Base-by-base conservation (phyloP, 2,113 vertebrate genomes). In the human region DNA sequence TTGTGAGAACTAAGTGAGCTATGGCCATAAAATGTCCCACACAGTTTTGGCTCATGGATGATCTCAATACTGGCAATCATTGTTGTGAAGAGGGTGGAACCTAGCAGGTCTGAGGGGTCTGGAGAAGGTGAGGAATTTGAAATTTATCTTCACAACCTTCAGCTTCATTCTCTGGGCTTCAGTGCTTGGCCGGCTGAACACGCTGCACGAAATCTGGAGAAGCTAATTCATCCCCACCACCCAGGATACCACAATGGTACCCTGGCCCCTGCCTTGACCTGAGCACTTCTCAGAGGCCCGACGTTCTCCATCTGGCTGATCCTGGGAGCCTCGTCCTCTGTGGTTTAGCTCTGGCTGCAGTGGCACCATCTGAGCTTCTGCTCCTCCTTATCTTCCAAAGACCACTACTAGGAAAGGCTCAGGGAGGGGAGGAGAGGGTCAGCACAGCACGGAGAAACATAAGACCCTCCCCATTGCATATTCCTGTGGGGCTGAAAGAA, bases 331-430 rank as follows among this genome's bases (percentile, higher is more conserved):
- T 98, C 98, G 0, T 98, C 97, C 0, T 97, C 95, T 0, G 64
- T 1, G 22, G 92, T 38, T 2, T 73, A 89, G 96, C 98, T 98
- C 3, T 98, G 95, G 96, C 91, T 98, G 40, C 99, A 99, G 73
- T 98, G 98, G 92, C 99, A 99, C 92, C 99, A 98, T 89, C 99
- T 98, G 22, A 97, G 99, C 97, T 99, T 99, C 91, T 99, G 98
- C 89, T 99, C 99, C 82, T 99, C 99, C 90, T 99, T 99, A 32
- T 99, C 99, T 95, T 99, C 99, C 87, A 99, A 93, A 14, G 99
- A 99, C 98, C 99, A 98, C 98, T 99, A 99, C 89, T 98, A 99
- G 38, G 99, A 98, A 68, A 99, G 98, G 97, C 99, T 99, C 52
- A 55, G 97, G 57, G 61, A 55, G 11, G 23, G 8, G 27, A 8